Conservation (phyloP, 2,888 invertebrate genomes). For the Adelognathus sp. region DNA sequence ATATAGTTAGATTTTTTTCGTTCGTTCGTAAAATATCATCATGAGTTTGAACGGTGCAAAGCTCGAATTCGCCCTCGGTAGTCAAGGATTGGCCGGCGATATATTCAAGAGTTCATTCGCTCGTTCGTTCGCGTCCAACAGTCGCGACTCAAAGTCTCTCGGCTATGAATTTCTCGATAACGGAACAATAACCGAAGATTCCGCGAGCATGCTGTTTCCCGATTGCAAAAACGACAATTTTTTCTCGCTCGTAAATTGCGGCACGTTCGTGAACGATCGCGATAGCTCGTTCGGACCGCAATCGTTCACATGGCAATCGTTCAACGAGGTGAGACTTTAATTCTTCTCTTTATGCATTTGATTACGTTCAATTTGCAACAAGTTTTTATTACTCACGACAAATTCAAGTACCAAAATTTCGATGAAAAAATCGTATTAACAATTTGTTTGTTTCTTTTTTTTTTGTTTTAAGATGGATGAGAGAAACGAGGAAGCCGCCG, state of each 20-base stretch:
- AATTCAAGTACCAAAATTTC: too few species aligned
- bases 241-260: constrained; percentile 70
- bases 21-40: too few species aligned
- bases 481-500: constrained; percentile 60
- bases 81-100: constrained; percentile 79
- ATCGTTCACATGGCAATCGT: constrained; percentile 51
- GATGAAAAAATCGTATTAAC: not conserved
- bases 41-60: constrained; percentile 68
- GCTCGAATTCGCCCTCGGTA: constrained; percentile 76
- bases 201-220: constrained; percentile 46
- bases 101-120: constrained; percentile 84
- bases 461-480: constrained; percentile 60
- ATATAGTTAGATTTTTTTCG: not conserved
- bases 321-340: constrained; percentile 46
- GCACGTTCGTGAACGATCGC: constrained; percentile 3
- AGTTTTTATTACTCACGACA: too few species aligned
- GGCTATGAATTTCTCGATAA: constrained; percentile 76
- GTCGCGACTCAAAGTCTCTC: constrained; percentile 79
- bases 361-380: too few species aligned
- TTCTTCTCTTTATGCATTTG: too few species aligned
- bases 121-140: constrained; percentile 81
- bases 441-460: not conserved
- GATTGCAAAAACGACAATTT: constrained; percentile 67
- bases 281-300: constrained; percentile 38
- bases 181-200: constrained; percentile 61